These are phyloP conservation scores for Drosophila melanogaster DNA, from an alignment of 1,140 invertebrate genomes.

Conservation along the genomic window DNA sequence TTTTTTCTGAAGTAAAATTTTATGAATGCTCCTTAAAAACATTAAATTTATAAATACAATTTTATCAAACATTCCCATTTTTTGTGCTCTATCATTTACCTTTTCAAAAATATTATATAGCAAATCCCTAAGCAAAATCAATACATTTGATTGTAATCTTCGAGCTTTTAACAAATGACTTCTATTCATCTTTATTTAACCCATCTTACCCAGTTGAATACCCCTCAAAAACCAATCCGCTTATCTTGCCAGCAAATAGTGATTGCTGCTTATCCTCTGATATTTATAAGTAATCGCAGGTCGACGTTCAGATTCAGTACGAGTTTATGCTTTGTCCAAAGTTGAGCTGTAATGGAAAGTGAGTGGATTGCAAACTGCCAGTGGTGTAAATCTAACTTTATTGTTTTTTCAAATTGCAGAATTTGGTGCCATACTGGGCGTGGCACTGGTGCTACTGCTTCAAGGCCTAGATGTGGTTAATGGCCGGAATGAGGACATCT, in stretches of 20 bases:
- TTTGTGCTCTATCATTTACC: no score
- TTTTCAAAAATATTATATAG: no score
- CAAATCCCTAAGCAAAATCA: no score
- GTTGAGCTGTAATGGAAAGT: conserved; percentile 37
- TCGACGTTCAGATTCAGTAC: neutral
- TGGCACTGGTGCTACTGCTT: conserved; percentile 15
- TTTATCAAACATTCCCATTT: no score
- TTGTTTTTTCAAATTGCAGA: neutral
- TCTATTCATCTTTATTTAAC: no score
- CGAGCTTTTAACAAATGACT: no score
- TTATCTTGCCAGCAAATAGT: conserved; percentile 31
- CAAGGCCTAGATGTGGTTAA: neutral
- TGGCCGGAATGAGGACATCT: conserved; percentile 50
- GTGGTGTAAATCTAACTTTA: neutral
- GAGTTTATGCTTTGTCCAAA: conserved; percentile 11
- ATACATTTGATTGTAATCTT: no score
- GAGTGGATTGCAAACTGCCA: neutral
- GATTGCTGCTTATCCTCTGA: conserved; percentile 37
- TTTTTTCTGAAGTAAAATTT: neutral
- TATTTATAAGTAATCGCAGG: conserved; percentile 37
- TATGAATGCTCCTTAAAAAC: no score
- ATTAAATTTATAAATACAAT: neutral
- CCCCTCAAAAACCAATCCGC: conserved; percentile 13
- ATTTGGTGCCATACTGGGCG: neutral
- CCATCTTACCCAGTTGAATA: neutral